Base-by-base conservation (phyloP, 2,888 invertebrate genomes). In the Spisula solida region DNA sequence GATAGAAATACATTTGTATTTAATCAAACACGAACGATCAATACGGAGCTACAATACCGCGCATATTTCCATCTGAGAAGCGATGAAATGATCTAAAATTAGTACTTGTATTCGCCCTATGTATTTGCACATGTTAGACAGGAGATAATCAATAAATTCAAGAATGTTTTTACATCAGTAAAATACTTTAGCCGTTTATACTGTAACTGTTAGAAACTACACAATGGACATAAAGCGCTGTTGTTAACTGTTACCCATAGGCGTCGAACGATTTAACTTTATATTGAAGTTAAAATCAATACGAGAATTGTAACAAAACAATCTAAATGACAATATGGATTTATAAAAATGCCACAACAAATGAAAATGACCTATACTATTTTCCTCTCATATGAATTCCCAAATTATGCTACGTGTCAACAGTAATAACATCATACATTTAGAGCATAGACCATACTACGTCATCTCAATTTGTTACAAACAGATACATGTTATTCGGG, bases 111-210 rank as follows among this genome's bases (percentile, higher is more conserved):
- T 60, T 60, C 60, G 0, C 25, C n/a, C 25, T 25, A 25, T 66
- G 0, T 66, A 66, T 66, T 66, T n/a, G 60, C 25, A 60, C 41
- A 41, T 8, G 41, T 41, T 41, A 5, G 8, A 41, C 25, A 60
- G 25, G 18, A n/a, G n/a, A 25, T 31, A 70, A 75, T 75, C 75
- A 75, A 75, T 75, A 75, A 31, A 18, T 75, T 34, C 34, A 66
- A 20, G 25, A 25, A n/a, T 5, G 25, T 16, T 75, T 75, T 75
- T 75, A 34, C 75, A 75, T 34, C 34, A 75, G 4, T 25, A 18
- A 75, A 31, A 75, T 75, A 75, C 18, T 75, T 75, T 18, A 75
- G 18, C 31, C 5, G 34, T 75, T 34, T 75, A 75, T 75, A 34
- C 75, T 5, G 75, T 75, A 34, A 31, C 34, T 31, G 31, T 34